Evolutionary conservation across 2,888 invertebrate species (phyloP).

Genomic region (Brachyopa scutellaris): DNA sequence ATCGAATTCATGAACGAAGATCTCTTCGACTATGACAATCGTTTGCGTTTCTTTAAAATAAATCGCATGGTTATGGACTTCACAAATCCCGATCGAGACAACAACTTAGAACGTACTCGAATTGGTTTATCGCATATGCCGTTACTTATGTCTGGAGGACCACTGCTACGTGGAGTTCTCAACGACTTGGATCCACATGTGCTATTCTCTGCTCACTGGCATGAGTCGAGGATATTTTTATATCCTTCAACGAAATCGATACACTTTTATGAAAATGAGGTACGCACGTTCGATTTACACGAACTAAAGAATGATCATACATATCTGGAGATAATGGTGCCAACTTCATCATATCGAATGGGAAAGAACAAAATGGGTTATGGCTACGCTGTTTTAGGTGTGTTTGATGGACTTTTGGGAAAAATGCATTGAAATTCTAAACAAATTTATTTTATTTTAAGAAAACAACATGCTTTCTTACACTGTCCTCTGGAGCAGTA

Average conservation of each 20-base stretch:
- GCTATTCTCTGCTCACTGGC: slow-evolving; percentile 87
- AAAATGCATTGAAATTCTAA: neutral
- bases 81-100: slow-evolving; percentile 83
- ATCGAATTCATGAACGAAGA: slow-evolving; percentile 88
- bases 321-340: slow-evolving; percentile 91
- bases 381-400: slow-evolving; percentile 91
- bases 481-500: slow-evolving; percentile 80
- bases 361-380: slow-evolving; percentile 93
- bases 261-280: slow-evolving; percentile 78
- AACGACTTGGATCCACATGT: slow-evolving; percentile 86
- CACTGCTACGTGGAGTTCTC: slow-evolving; percentile 83
- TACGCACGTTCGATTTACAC: slow-evolving; percentile 78
- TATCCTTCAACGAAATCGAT: slow-evolving; percentile 80
- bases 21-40: slow-evolving; percentile 84
- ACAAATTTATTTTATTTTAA: slow-evolving; percentile 61
- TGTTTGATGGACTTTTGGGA: slow-evolving; percentile 55
- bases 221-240: slow-evolving; percentile 82
- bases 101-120: slow-evolving; percentile 77
- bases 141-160: slow-evolving; percentile 79
- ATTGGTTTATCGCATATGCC: slow-evolving; percentile 90
- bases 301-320: slow-evolving; percentile 79
- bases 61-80: slow-evolving; percentile 87
- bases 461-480: slow-evolving; percentile 79
- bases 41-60: slow-evolving; percentile 88
- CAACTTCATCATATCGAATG: slow-evolving; percentile 98